Conservation (phyloP, 2,797 vertebrate genomes). For the Myotis findleyi region DNA sequence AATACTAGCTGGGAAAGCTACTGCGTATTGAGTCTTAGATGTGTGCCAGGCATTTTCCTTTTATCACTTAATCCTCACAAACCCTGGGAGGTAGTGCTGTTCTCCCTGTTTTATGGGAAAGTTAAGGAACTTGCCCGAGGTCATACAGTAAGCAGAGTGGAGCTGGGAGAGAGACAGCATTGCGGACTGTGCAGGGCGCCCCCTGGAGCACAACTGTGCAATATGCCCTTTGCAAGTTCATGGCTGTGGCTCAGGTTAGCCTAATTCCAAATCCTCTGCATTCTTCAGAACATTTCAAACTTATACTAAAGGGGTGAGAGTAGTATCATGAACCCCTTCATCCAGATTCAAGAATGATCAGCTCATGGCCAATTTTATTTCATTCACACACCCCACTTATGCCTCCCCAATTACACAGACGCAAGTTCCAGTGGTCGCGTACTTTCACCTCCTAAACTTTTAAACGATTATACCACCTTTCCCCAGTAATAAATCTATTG, state of each 20-base stretch:
- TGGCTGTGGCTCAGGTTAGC: neutral
- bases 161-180: neutral
- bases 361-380: slow-evolving; percentile 6
- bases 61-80: neutral
- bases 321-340: neutral
- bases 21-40: neutral
- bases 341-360: slow-evolving; percentile 11
- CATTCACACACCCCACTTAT: neutral
- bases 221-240: neutral
- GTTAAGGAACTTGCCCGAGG: neutral
- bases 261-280: neutral
- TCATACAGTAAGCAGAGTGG: neutral
- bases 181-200: neutral
- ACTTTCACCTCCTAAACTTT: neutral
- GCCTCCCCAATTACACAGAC: neutral
- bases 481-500: neutral
- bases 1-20: neutral
- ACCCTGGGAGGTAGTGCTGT: neutral
- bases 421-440: neutral
- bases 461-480: neutral
- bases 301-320: neutral
- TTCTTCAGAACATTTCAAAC: slow-evolving; percentile 16
- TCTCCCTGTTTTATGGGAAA: neutral
- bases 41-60: neutral
- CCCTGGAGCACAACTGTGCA: neutral